phyloP scores from a whole-genome alignment of 2,797 vertebrate species.

The Champsocephalus gunnari region DNA sequence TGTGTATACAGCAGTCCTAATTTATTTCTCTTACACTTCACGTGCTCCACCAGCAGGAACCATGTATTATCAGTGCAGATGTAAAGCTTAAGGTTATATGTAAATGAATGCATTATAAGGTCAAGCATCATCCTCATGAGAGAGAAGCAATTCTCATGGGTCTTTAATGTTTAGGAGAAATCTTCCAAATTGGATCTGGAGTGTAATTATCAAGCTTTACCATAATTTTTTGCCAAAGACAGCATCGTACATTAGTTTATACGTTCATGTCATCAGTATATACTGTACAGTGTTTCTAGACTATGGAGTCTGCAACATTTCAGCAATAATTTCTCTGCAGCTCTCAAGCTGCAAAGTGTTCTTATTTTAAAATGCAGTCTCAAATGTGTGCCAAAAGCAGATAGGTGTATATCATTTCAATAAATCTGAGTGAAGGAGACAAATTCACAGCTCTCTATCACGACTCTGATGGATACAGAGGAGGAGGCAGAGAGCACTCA shows the following conservation, averaged over 20 bases:
- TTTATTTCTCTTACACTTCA: constrained; percentile 9
- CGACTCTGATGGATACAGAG: constrained; percentile 62
- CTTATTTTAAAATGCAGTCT: constrained; percentile 54
- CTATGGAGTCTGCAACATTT: constrained; percentile 18
- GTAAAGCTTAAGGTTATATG: constrained; percentile 61
- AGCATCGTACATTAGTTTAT: background rate
- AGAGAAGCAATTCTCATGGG: constrained; percentile 6
- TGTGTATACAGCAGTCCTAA: background rate
- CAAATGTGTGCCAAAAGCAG: constrained; percentile 48
- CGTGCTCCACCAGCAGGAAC: constrained; percentile 30
- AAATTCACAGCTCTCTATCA: constrained; percentile 67
- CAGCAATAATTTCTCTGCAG: constrained; percentile 32
- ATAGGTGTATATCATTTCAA: constrained; percentile 72
- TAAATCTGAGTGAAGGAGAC: constrained; percentile 72
- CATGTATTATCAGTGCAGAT: constrained; percentile 22
- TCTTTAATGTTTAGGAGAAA: constrained; percentile 43
- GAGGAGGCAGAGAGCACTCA: constrained; percentile 61
- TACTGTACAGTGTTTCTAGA: constrained; percentile 20
- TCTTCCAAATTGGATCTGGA: constrained; percentile 24
- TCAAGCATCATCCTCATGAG: constrained; percentile 43
- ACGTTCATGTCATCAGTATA: constrained; percentile 9
- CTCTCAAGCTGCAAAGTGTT: constrained; percentile 40
- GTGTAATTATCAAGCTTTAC: constrained; percentile 27
- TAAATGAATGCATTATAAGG: constrained; percentile 63
- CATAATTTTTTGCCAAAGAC: constrained; percentile 6